phyloP scores from a whole-genome alignment of 2,888 invertebrate species.

The Trissoscelio sp. region DNA sequence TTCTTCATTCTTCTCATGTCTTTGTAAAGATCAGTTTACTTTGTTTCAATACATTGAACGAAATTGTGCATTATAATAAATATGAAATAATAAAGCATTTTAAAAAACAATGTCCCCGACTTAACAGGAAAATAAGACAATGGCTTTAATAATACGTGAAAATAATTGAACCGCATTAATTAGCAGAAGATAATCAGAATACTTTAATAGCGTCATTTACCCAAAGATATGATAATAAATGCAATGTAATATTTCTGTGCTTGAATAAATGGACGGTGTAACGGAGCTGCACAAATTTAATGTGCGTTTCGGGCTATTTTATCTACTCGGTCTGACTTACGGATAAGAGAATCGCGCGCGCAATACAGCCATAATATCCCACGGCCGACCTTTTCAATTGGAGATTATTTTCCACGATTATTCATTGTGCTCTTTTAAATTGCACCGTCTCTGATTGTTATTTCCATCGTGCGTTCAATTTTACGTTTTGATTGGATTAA shows the following conservation, averaged over 20 bases:
- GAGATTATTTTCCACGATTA: conserved; percentile 38
- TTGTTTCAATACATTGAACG: background rate
- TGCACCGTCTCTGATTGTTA: conserved; percentile 6
- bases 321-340: conserved; percentile 4
- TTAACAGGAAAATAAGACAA: background rate
- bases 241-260: conserved; percentile 30
- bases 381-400: conserved; percentile 30
- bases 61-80: background rate
- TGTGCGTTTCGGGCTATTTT: conserved; percentile 4
- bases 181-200: conserved; percentile 6
- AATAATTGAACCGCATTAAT: conserved; percentile 5
- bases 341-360: conserved; percentile 8
- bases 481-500: background rate
- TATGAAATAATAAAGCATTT: too few relatives aligned
- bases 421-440: conserved; percentile 33
- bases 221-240: conserved; percentile 22
- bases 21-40: background rate
- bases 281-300: conserved; percentile 24
- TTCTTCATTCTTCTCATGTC: background rate
- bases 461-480: background rate
- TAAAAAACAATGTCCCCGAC: background rate
- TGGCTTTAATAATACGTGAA: background rate
- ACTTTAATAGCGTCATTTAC: conserved; percentile 15
- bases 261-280: conserved; percentile 18
- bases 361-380: conserved; percentile 9